Evolutionary conservation across 2,888 invertebrate genomes (phyloP).

Genomic region (Dione juno): DNA sequence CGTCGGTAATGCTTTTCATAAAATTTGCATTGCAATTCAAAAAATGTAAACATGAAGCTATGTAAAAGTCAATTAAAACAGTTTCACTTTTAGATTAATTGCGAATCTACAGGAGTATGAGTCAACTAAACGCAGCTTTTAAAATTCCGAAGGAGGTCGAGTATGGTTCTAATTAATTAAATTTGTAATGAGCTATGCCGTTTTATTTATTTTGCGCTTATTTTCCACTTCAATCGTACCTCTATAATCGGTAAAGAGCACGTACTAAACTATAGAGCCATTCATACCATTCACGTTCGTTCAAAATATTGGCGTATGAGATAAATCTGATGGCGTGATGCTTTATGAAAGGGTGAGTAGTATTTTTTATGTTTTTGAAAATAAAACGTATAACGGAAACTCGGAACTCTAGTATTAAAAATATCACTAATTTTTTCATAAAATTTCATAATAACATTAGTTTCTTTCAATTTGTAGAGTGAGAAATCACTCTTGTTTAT

Average conservation of each 20-base stretch:
- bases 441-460: too few relatives aligned
- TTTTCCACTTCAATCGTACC: slow-evolving; percentile 19
- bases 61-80: slow-evolving; percentile 29
- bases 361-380: neutral
- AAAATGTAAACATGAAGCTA: slow-evolving; percentile 2
- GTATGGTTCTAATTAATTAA: slow-evolving; percentile 39
- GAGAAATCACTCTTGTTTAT: too few relatives aligned
- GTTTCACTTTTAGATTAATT: slow-evolving; percentile 26
- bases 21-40: too few relatives aligned
- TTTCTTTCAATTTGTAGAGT: too few relatives aligned
- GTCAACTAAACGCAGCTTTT: slow-evolving; percentile 34
- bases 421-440: too few relatives aligned
- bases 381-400: neutral
- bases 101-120: slow-evolving; percentile 27
- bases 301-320: slow-evolving; percentile 15
- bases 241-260: slow-evolving; percentile 5
- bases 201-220: slow-evolving; percentile 37
- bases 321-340: slow-evolving; percentile 11
- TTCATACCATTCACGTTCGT: slow-evolving; percentile 19
- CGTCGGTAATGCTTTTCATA: neutral
- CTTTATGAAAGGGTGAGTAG: neutral
- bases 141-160: slow-evolving; percentile 39
- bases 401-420: too few relatives aligned
- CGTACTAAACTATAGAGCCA: slow-evolving; percentile 18
- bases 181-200: slow-evolving; percentile 36